Percentiles rank a stretch among this genome's conserved stretches.
Evolutionary conservation across 2,113 vertebrate genomes (phyloP).

Genomic region (Solea solea): DNA sequence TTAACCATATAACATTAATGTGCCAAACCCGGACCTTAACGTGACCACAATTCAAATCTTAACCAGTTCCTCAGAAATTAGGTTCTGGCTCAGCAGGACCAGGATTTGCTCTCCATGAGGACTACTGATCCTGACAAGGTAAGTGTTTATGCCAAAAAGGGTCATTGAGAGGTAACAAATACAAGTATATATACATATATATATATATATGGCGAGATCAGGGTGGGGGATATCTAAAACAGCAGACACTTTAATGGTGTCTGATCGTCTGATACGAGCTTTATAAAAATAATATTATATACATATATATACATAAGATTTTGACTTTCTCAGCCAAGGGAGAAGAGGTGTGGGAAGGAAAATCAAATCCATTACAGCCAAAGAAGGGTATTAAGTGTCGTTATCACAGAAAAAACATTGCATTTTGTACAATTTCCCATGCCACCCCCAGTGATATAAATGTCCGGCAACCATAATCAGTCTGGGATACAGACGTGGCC

Average conservation of each 20-base stretch:
- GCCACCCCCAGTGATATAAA: slow-evolving; percentile 76
- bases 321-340: slow-evolving; percentile 43
- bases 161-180: no score
- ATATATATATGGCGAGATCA: no score
- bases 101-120: no score
- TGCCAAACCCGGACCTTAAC: no score
- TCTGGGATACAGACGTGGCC: slow-evolving; percentile 75
- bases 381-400: slow-evolving; percentile 55
- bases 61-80: no score
- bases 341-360: slow-evolving; percentile 54
- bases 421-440: slow-evolving; percentile 69
- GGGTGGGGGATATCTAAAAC: background rate
- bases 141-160: no score
- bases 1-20: no score
- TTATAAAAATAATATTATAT: slow-evolving; percentile 65
- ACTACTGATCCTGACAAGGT: no score
- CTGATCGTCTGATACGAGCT: slow-evolving; percentile 38
- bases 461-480: slow-evolving; percentile 77
- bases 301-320: slow-evolving; percentile 38
- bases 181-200: no score
- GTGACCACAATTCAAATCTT: no score
- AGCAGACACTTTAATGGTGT: slow-evolving; percentile 53
- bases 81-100: no score
- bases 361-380: slow-evolving; percentile 65
- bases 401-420: slow-evolving; percentile 74